phyloP scores from a whole-genome alignment of 1,140 invertebrate genomes.

The Hyphantria cunea region DNA sequence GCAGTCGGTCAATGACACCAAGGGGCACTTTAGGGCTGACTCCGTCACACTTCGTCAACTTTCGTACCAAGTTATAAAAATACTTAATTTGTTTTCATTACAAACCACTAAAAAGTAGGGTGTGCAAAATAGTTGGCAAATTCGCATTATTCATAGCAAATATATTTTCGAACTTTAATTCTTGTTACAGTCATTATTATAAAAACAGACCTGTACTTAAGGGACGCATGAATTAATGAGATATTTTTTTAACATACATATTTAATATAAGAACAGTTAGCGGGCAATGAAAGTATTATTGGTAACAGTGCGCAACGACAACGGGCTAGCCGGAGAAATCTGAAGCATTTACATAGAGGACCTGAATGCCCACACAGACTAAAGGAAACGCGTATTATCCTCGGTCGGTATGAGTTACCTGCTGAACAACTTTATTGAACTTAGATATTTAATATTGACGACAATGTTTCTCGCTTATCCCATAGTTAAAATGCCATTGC shows the following conservation, averaged over 20 bases:
- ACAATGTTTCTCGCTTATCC: too few species aligned
- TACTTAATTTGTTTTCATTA: conserved; percentile 56
- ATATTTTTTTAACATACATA: too few species aligned
- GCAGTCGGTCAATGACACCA: conserved; percentile 72
- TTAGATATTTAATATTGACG: conserved; percentile 29
- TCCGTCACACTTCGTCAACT: conserved; percentile 69
- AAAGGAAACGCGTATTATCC: conserved; percentile 39
- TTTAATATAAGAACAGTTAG: conserved; percentile 61
- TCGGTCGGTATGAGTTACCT: conserved; percentile 24
- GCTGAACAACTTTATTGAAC: conserved; percentile 37
- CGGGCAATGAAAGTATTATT: conserved; percentile 56
- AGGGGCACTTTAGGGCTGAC: conserved; percentile 77
- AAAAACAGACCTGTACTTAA: too few species aligned
- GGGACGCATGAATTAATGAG: too few species aligned
- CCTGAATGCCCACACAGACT: conserved; percentile 45
- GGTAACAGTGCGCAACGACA: conserved; percentile 55
- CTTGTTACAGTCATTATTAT: too few species aligned
- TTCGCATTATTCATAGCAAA: conserved; percentile 5
- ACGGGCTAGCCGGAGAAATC: conserved; percentile 53
- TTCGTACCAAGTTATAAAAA: conserved; percentile 56
- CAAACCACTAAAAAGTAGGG: conserved; percentile 4
- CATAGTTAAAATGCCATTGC: too few species aligned
- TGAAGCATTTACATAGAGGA: conserved; percentile 55
- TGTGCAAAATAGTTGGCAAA: conserved; percentile 8
- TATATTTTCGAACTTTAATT: neutral